Evolutionary conservation across 1,140 invertebrate species (phyloP).

Genomic region (Apis dorsata): DNA sequence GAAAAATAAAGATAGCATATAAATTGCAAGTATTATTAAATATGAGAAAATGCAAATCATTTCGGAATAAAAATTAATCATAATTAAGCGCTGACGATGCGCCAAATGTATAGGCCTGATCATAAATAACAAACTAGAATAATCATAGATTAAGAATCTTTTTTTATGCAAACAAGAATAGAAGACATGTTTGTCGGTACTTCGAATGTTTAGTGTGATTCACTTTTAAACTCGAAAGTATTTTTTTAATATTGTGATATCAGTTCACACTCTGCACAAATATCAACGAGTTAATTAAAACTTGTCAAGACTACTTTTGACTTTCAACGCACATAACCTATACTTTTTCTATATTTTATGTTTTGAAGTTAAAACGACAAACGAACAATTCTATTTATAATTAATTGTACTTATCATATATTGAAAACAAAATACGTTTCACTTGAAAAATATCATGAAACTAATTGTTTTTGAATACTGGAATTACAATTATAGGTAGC

Average conservation of each 20-base stretch:
- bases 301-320: not conserved
- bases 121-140: conserved; percentile 35
- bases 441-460: not conserved
- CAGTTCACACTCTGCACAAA: conserved; percentile 3
- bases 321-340: conserved; percentile 7
- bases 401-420: not conserved
- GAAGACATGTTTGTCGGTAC: not conserved
- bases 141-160: conserved; percentile 35
- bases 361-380: not conserved
- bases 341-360: not conserved
- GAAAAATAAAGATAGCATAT: not conserved
- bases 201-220: not conserved
- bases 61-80: conserved; percentile 1
- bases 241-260: conserved; percentile 4
- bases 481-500: not conserved
- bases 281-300: not conserved
- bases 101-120: conserved; percentile 59
- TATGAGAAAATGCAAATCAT: not conserved
- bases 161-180: conserved; percentile 11
- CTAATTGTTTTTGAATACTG: too few relatives aligned
- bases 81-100: conserved; percentile 29
- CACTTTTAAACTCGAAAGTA: not conserved
- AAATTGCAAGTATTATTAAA: conserved; percentile 2
- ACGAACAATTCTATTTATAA: not conserved
- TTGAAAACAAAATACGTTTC: not conserved